Percentiles rank a stretch among this genome's conserved stretches.
Evolutionary conservation across 2,113 vertebrate genomes (phyloP).

Genomic region (Indicator maculatus): DNA sequence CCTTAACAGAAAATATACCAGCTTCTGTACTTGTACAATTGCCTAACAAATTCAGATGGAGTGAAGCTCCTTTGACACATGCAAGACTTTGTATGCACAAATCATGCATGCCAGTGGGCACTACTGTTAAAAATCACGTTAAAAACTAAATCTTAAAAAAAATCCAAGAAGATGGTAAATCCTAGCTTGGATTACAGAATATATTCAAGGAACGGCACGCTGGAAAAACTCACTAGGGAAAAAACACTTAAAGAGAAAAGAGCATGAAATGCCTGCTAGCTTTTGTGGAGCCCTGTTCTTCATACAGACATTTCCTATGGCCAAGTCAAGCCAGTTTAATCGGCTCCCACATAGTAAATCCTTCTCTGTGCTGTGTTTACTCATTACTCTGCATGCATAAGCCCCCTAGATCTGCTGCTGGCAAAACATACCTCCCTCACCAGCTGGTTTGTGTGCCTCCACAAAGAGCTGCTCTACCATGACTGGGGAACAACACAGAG

Average conservation of each 20-base stretch:
- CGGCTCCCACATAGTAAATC: not conserved
- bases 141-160: not conserved
- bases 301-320: not conserved
- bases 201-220: not conserved
- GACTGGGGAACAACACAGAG: not conserved
- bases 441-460: not conserved
- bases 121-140: not conserved
- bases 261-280: not conserved
- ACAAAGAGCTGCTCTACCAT: not conserved
- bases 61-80: not conserved
- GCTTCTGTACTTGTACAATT: not conserved
- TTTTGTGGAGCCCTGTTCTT: not conserved
- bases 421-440: not conserved
- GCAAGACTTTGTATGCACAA: not conserved
- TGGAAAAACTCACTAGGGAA: not conserved
- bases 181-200: not conserved
- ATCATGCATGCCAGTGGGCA: rapidly evolving
- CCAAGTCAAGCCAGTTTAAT: conserved; percentile 15
- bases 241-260: not conserved
- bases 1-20: not conserved
- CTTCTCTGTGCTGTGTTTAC: not conserved
- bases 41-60: not conserved
- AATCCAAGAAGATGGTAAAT: not conserved
- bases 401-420: not conserved
- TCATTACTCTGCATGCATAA: not conserved